Percentiles rank a stretch among this genome's conserved stretches.
Evolutionary conservation across 2,113 vertebrate species (phyloP).

Genomic region (Menura novaehollandiae): DNA sequence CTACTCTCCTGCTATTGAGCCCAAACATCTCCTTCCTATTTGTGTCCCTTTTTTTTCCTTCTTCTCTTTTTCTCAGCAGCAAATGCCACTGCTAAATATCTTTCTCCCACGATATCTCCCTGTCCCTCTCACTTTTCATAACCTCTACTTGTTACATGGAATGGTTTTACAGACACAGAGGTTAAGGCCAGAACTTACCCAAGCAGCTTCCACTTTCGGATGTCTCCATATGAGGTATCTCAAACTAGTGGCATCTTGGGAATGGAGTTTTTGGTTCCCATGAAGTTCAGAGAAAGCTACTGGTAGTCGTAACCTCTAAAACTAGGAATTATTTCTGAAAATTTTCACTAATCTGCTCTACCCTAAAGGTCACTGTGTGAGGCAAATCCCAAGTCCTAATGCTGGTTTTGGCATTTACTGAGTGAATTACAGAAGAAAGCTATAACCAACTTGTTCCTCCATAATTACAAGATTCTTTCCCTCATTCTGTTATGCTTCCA

Average conservation of each 20-base stretch:
- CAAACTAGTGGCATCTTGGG: not conserved
- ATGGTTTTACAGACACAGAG: not conserved
- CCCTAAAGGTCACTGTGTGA: not conserved
- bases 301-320: not conserved
- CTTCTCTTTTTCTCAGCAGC: not conserved
- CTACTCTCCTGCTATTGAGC: not conserved
- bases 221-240: not conserved
- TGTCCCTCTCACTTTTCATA: conserved; percentile 3
- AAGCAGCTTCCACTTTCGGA: not conserved
- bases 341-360: not conserved
- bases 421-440: not conserved
- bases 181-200: not conserved
- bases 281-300: not conserved
- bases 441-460: not conserved
- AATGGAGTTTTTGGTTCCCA: not conserved
- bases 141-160: not conserved
- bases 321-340: conserved; percentile 1
- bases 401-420: not conserved
- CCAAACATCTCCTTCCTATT: not conserved
- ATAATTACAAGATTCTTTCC: not conserved
- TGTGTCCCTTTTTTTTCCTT: not conserved
- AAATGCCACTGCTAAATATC: conserved; percentile 6
- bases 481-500: not conserved
- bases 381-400: not conserved
- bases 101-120: not conserved